Percentiles rank a stretch among this genome's conserved stretches.
These are phyloP conservation scores for Rhabditoides inermis DNA, from an alignment of 2,888 invertebrate species.

Conservation along the genomic window DNA sequence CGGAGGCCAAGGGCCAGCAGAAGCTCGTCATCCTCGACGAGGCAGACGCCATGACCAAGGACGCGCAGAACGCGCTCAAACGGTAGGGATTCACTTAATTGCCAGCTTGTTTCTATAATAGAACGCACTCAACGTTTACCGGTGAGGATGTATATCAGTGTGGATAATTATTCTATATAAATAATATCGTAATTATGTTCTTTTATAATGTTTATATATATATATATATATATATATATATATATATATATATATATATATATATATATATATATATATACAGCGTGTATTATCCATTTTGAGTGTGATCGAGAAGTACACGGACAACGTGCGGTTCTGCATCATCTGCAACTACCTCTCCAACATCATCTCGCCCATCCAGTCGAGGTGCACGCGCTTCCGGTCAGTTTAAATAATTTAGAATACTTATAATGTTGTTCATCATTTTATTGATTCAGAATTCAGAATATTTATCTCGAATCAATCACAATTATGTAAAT, in stretches of 20 bases:
- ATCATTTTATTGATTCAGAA: too few species aligned
- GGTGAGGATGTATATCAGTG: background rate
- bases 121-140: too few species aligned
- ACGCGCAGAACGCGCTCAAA: slow-evolving; percentile 94
- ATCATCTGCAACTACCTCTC: slow-evolving; percentile 96
- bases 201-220: background rate
- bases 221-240: too few species aligned
- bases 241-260: too few species aligned
- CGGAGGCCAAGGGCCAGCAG: slow-evolving; percentile 50
- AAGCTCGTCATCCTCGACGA: slow-evolving; percentile 94
- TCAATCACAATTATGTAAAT: too few species aligned
- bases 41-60: slow-evolving; percentile 98
- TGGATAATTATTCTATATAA: background rate
- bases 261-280: too few species aligned
- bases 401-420: too few species aligned
- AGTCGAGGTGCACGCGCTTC: slow-evolving; percentile 92
- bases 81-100: slow-evolving; percentile 66
- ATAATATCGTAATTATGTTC: background rate
- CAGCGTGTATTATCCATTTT: slow-evolving; percentile 78
- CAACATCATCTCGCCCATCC: slow-evolving; percentile 95
- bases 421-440: too few species aligned
- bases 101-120: background rate
- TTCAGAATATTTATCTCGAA: too few species aligned
- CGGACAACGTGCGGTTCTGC: slow-evolving; percentile 94
- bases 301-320: slow-evolving; percentile 94